phyloP scores from a whole-genome alignment of 2,888 invertebrate genomes.

The Apotomis capreana region DNA sequence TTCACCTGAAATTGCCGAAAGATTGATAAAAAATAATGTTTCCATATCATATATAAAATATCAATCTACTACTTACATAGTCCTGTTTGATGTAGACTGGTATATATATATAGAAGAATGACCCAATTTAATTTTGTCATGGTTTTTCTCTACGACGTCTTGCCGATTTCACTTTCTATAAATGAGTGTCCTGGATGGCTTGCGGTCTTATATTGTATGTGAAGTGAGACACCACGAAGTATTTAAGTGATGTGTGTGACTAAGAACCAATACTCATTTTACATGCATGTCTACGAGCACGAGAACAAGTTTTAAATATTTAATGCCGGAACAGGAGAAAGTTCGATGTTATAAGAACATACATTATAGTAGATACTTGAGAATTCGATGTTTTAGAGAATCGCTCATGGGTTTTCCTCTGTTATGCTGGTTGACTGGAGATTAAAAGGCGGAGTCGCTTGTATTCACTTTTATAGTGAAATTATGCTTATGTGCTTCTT shows the following conservation, averaged over 20 bases:
- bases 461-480: too few relatives aligned
- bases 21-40: conserved; percentile 46
- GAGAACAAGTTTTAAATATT: conserved; percentile 80
- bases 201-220: conserved; percentile 68
- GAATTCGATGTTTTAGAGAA: conserved; percentile 9
- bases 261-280: conserved; percentile 68
- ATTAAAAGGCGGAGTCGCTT: too few relatives aligned
- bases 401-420: not conserved
- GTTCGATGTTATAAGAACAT: conserved; percentile 45
- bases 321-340: conserved; percentile 74
- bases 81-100: conserved; percentile 8
- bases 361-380: conserved; percentile 7
- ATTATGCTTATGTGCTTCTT: too few relatives aligned
- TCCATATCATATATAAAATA: not conserved
- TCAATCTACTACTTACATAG: conserved; percentile 21
- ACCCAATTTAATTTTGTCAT: conserved; percentile 26
- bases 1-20: conserved; percentile 51
- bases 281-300: conserved; percentile 64
- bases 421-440: not conserved
- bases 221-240: conserved; percentile 65
- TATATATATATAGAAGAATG: conserved; percentile 21
- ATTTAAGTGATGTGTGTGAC: conserved; percentile 71
- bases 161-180: conserved; percentile 45
- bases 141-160: conserved; percentile 20
- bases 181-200: conserved; percentile 58